Base-by-base conservation (phyloP, 2,113 vertebrate genomes). In the Asarcornis scutulata region DNA sequence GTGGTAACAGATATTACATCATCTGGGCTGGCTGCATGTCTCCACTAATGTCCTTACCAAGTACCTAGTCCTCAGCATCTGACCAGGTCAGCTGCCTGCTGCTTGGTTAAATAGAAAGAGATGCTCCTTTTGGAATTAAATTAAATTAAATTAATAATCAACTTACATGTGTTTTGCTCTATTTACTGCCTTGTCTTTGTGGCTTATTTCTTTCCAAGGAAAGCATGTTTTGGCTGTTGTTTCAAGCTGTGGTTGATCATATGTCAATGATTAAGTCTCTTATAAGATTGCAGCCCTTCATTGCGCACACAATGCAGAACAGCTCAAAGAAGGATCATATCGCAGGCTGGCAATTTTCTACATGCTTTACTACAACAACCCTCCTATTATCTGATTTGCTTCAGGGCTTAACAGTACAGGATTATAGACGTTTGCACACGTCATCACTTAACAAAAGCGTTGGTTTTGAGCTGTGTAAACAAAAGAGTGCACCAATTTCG, bases 361-460 rank as follows among this genome's bases (percentile, higher is more conserved):
- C 44, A 48, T 79, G 60, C 76, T 94, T 93, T 86, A 72, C 46
- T 91, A 81, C 48, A 88, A 88, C 38, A 85, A 85, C 53, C 42
- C 29, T 31, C 11, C 86, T 88, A 93, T 90, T 86, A 88, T 91
- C 71, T 80, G 71, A 71, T 89, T 94, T 92, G 72, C 90, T 95
- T 46, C 44, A 36, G 55, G 88, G 91, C 29, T 96, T 93, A 91
- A 78, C 76, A 80, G 73, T 75, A 71, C 31, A 60, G 46, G 81
- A 91, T 96, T 93, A 86, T 29, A 77, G 63, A 78, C 16, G 48
- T 96, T 95, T 95, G 73, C 95, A 95, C 31, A 95, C 42, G 11
- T 85, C 93, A 88, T 85, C 86, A 74, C 86, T 77, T 64, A 62
- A 79, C 85, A 81, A 36, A 96, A 96, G 82, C 59, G 53, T 89